phyloP scores from a whole-genome alignment of 1,140 invertebrate genomes.

The Drosophila parabipectinata region DNA sequence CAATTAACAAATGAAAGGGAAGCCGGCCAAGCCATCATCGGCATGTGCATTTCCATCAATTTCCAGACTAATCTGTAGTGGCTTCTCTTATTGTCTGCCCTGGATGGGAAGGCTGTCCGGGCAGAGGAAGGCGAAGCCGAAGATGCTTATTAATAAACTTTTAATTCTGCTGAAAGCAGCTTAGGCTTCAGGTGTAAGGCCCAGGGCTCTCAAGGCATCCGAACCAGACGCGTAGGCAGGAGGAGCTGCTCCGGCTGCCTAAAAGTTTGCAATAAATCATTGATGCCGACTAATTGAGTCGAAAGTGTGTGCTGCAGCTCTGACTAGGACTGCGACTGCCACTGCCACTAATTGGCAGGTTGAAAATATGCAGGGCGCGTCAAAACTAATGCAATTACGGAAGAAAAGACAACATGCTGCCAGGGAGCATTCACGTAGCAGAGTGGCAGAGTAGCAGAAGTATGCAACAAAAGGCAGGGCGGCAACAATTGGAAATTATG shows the following conservation, averaged over 20 bases:
- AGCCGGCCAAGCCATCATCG: background rate
- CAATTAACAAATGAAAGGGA: constrained; percentile 26
- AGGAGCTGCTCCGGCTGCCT: constrained; percentile 6
- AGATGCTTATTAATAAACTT: constrained; percentile 66
- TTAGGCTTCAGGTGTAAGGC: constrained; percentile 38
- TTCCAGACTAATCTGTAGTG: background rate
- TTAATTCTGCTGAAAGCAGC: constrained; percentile 45
- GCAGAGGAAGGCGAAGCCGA: constrained; percentile 7
- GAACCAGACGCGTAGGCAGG: background rate
- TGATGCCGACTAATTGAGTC: constrained; percentile 59
- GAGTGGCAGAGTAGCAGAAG: constrained; percentile 6
- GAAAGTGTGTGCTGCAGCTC: constrained; percentile 27
- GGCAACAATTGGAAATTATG: constrained; percentile 60
- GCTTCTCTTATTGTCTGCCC: constrained; percentile 12
- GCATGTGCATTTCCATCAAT: constrained; percentile 8
- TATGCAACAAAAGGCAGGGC: constrained; percentile 57
- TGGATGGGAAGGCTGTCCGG: background rate
- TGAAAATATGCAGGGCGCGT: constrained; percentile 45
- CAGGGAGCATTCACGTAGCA: constrained; percentile 14
- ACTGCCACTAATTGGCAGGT: constrained; percentile 44
- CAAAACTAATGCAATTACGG: constrained; percentile 65
- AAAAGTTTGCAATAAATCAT: constrained; percentile 55
- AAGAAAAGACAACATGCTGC: constrained; percentile 31
- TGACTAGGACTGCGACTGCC: background rate
- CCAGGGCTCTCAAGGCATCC: constrained; percentile 5